Conservation (phyloP, 2,797 vertebrate species). For the Arnoldichthys spilopterus region DNA sequence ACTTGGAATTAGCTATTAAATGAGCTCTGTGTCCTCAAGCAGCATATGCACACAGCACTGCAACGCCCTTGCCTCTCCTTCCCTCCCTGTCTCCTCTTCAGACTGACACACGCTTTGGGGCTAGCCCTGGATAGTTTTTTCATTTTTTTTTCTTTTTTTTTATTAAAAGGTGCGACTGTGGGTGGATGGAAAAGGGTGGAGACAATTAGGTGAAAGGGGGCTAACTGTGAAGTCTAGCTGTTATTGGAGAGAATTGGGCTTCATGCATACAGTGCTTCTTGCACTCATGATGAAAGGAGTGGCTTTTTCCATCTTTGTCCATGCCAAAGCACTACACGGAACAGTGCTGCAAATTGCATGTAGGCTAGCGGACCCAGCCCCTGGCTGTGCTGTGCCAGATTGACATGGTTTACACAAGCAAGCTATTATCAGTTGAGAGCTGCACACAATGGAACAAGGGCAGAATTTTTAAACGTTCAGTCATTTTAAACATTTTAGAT, state of each 20-base stretch:
- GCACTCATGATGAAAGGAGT: constrained; percentile 18
- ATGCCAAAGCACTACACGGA: neutral
- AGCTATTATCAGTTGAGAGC: constrained; percentile 1
- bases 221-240: neutral
- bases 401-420: constrained; percentile 2
- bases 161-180: neutral
- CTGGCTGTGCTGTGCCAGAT: neutral
- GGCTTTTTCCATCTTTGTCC: constrained; percentile 12
- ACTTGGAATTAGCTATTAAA: constrained; percentile 5
- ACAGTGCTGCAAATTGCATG: neutral
- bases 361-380: neutral
- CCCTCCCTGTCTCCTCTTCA: constrained; percentile 57
- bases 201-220: constrained; percentile 62
- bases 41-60: constrained; percentile 30
- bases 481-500: neutral
- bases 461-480: neutral
- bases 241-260: neutral
- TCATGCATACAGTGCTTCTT: constrained; percentile 21
- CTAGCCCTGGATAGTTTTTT: constrained; percentile 52
- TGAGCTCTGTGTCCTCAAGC: constrained; percentile 61
- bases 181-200: constrained; percentile 63
- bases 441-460: neutral
- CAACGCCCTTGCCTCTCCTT: constrained; percentile 35
- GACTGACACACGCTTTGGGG: constrained; percentile 57
- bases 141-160: constrained; percentile 43